Conservation (phyloP, 2,113 vertebrate species). For the Gallinago undulata region DNA sequence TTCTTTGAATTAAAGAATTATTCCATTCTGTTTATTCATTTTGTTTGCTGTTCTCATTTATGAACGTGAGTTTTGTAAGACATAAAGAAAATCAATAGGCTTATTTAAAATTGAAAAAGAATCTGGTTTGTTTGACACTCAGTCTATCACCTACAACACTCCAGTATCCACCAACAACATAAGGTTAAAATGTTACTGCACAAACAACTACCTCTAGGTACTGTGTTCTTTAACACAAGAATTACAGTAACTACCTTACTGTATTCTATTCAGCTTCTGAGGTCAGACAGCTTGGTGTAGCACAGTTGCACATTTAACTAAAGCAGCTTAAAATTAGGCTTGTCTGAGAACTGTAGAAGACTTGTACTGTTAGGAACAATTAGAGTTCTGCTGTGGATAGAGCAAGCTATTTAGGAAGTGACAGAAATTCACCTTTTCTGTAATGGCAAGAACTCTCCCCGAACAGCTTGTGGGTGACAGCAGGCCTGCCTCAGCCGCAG, state of each 20-base stretch:
- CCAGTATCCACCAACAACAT: background rate
- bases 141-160: background rate
- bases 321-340: background rate
- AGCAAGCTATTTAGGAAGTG: background rate
- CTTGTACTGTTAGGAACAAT: background rate
- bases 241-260: background rate
- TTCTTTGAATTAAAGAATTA: background rate
- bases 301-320: background rate
- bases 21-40: background rate
- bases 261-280: background rate
- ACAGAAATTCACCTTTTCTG: constrained; percentile 89
- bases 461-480: constrained; percentile 97
- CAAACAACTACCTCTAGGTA: background rate
- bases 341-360: background rate
- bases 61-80: background rate
- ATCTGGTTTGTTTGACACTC: background rate
- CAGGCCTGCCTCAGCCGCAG: constrained; percentile 95
- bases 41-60: background rate
- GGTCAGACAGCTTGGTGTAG: background rate
- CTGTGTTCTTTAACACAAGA: background rate
- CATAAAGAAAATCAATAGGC: background rate
- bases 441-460: constrained; percentile 96
- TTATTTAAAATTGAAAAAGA: background rate
- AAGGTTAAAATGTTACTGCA: background rate
- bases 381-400: background rate